phyloP scores from a whole-genome alignment of 2,113 vertebrate genomes.

The Cheirogaleus medius region DNA sequence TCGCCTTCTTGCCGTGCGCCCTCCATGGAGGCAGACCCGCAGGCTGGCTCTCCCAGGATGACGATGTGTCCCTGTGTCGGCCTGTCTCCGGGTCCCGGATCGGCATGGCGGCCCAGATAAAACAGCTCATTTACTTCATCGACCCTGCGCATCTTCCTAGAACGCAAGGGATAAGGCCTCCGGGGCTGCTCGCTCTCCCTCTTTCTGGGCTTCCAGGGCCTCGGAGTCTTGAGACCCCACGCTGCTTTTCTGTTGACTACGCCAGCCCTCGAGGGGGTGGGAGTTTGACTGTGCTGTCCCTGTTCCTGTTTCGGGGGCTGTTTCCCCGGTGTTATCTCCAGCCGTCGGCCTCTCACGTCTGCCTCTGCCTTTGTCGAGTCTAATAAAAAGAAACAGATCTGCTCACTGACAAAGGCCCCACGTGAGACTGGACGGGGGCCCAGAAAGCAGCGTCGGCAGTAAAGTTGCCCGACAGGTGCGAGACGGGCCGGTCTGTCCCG shows the following conservation, averaged over 20 bases:
- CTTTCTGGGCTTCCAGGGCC: not conserved
- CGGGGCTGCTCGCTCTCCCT: not conserved
- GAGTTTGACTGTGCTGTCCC: not conserved
- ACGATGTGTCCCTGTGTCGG: not conserved
- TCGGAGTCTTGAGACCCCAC: rapidly evolving
- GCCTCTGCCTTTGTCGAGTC: not conserved
- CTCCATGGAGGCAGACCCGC: not conserved
- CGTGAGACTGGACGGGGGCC: not conserved
- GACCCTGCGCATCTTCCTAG: not conserved
- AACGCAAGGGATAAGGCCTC: not conserved
- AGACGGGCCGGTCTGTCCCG: not conserved
- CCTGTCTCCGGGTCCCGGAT: not conserved
- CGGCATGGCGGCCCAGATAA: not conserved
- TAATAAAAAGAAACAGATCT: conserved; percentile 12
- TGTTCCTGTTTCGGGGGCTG: rapidly evolving
- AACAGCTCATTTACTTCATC: not conserved
- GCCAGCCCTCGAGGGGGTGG: not conserved
- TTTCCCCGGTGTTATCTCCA: not conserved
- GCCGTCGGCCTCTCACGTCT: not conserved
- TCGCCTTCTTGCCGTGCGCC: not conserved
- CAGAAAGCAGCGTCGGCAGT: not conserved
- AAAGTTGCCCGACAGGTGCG: not conserved
- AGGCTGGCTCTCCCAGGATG: not conserved
- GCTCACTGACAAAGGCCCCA: not conserved
- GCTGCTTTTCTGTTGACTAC: not conserved